Percentiles rank a stretch among this genome's conserved stretches.
Conservation (phyloP, 2,113 vertebrate genomes). For the Myiopsitta monachus region DNA sequence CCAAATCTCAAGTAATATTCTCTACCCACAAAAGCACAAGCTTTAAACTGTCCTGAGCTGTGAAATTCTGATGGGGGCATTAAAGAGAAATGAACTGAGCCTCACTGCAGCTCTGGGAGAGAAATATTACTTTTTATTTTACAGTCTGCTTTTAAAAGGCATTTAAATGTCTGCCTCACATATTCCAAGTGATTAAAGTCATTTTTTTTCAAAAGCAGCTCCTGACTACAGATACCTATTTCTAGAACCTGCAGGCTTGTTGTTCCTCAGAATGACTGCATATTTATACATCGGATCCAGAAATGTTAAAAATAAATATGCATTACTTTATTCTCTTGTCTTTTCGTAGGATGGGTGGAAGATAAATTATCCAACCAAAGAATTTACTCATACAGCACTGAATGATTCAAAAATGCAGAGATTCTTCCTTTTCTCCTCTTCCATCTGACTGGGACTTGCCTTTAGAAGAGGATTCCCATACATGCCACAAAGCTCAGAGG, state of each 20-base stretch:
- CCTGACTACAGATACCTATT: neutral
- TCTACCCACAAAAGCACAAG: neutral
- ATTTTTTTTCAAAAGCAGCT: slow-evolving; percentile 30
- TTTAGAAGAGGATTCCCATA: neutral
- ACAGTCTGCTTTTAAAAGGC: slow-evolving; percentile 1
- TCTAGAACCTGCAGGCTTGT: neutral
- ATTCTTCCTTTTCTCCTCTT: neutral
- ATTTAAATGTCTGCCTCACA: slow-evolving; percentile 13
- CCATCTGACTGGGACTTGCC: neutral
- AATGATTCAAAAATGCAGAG: neutral
- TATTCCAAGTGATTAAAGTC: slow-evolving; percentile 14
- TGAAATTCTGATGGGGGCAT: neutral
- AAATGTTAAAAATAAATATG: slow-evolving; percentile 40
- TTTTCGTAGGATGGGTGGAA: neutral
- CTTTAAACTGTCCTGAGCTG: neutral
- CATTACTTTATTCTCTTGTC: neutral
- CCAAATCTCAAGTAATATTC: neutral
- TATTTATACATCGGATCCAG: neutral
- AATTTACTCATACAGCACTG: neutral
- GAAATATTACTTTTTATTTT: slow-evolving; percentile 15
- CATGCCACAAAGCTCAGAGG: neutral
- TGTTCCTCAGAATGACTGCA: neutral
- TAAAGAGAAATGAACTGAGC: neutral
- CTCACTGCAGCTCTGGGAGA: neutral
- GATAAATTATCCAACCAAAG: neutral